Evolutionary conservation across 2,888 invertebrate genomes (phyloP).

Genomic region (Horisme vitalbata): DNA sequence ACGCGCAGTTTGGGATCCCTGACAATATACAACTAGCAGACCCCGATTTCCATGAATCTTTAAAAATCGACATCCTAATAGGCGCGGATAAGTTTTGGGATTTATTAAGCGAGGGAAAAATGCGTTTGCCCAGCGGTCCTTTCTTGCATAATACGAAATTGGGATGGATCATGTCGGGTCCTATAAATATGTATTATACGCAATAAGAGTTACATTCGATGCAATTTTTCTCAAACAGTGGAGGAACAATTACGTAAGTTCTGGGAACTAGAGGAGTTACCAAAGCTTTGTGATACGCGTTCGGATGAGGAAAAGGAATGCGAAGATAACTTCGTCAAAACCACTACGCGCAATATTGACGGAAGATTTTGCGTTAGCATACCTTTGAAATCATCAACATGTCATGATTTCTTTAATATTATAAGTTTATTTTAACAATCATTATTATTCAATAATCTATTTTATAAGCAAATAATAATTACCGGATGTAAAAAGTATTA

Average conservation of each 20-base stretch:
- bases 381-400: slow-evolving; percentile 22
- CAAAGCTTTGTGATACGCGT: neutral
- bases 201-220: slow-evolving; percentile 7
- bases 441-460: no score
- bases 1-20: neutral
- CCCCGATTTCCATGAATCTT: slow-evolving; percentile 3
- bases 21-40: slow-evolving; percentile 3
- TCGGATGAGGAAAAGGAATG: neutral
- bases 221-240: slow-evolving; percentile 24
- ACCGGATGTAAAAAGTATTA: no score
- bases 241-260: slow-evolving; percentile 24
- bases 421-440: no score
- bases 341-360: slow-evolving; percentile 9
- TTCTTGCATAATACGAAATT: slow-evolving; percentile 29
- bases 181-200: slow-evolving; percentile 9
- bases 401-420: no score
- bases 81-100: slow-evolving; percentile 31
- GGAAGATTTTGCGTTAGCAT: slow-evolving; percentile 21
- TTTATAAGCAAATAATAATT: no score
- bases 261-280: slow-evolving; percentile 30
- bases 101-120: slow-evolving; percentile 17
- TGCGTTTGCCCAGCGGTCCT: slow-evolving; percentile 28
- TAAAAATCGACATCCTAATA: slow-evolving; percentile 1
- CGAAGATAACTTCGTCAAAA: slow-evolving; percentile 3
- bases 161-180: slow-evolving; percentile 35